Evolutionary conservation across 2,113 vertebrate species (phyloP).

Genomic region (Nematolebias whitei): DNA sequence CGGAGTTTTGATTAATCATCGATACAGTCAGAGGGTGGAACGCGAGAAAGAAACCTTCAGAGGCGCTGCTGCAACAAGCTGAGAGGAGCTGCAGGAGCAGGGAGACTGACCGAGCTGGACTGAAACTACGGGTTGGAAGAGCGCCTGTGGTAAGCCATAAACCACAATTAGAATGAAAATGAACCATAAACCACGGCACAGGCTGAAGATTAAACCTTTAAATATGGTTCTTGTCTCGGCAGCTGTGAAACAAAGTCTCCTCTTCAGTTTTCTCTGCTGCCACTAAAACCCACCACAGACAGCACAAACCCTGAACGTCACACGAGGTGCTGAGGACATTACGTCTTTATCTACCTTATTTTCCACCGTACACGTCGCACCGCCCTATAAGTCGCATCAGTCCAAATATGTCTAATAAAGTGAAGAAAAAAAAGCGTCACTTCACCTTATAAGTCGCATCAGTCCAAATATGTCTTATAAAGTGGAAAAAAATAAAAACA

Average conservation of each 20-base stretch:
- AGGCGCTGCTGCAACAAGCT: not conserved
- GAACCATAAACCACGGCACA: slow-evolving; percentile 16
- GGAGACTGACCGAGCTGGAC: slow-evolving; percentile 11
- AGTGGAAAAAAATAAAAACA: too few relatives aligned
- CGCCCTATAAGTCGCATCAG: too few relatives aligned
- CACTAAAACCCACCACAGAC: slow-evolving; percentile 11
- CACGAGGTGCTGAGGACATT: slow-evolving; percentile 51
- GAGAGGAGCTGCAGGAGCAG: slow-evolving; percentile 5
- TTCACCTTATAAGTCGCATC: too few relatives aligned
- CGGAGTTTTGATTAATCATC: slow-evolving; percentile 8
- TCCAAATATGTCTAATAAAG: too few relatives aligned
- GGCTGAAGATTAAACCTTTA: slow-evolving; percentile 10
- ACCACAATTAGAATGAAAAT: slow-evolving; percentile 27
- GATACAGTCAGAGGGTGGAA: not conserved
- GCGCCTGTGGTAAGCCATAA: slow-evolving; percentile 29
- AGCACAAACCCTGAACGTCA: slow-evolving; percentile 16
- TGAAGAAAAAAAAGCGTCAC: too few relatives aligned
- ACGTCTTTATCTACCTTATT: slow-evolving; percentile 58
- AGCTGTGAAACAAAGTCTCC: slow-evolving; percentile 8
- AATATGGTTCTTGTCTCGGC: not conserved
- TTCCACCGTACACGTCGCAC: too few relatives aligned
- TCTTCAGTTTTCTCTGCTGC: slow-evolving; percentile 9
- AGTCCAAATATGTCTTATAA: too few relatives aligned
- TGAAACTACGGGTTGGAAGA: slow-evolving; percentile 18
- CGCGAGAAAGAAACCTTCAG: too few relatives aligned